These are phyloP conservation scores for Cheilosia soror DNA, from an alignment of 2,888 invertebrate species.

Conservation along the genomic window DNA sequence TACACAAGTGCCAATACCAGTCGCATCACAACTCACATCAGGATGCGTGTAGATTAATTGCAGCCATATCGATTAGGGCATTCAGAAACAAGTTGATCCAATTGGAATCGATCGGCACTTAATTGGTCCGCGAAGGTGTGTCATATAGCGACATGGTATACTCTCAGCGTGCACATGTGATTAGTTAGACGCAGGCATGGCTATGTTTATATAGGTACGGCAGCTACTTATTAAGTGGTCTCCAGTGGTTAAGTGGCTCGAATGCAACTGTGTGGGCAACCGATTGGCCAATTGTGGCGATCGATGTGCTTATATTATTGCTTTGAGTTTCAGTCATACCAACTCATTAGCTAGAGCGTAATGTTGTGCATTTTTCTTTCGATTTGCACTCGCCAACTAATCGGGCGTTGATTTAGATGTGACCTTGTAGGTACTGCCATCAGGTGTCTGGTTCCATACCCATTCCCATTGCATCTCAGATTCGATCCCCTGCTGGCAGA, in stretches of 20 bases:
- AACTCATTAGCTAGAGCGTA: slow-evolving; percentile 31
- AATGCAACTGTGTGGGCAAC: slow-evolving; percentile 42
- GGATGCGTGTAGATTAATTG: slow-evolving; percentile 45
- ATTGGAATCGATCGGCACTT: slow-evolving; percentile 62
- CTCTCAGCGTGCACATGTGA: slow-evolving; percentile 10
- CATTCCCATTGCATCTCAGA: slow-evolving; percentile 4
- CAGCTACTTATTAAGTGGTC: slow-evolving; percentile 39
- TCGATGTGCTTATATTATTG: slow-evolving; percentile 29
- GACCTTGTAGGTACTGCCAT: slow-evolving; percentile 33
- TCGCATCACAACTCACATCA: slow-evolving; percentile 16
- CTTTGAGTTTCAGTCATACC: slow-evolving; percentile 39
- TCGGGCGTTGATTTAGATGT: slow-evolving; percentile 10
- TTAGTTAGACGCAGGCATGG: slow-evolving; percentile 41
- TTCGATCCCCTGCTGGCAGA: slow-evolving; percentile 25
- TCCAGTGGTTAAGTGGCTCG: slow-evolving; percentile 6
- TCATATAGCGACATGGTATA: slow-evolving; percentile 10
- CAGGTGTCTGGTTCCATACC: slow-evolving; percentile 20
- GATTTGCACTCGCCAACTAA: slow-evolving; percentile 27
- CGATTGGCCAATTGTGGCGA: slow-evolving; percentile 51
- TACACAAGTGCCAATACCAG: slow-evolving; percentile 36
- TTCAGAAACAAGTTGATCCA: slow-evolving; percentile 52
- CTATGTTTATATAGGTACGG: slow-evolving; percentile 24
- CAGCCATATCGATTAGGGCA: slow-evolving; percentile 42
- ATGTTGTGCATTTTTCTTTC: slow-evolving; percentile 2
- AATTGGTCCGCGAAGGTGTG: slow-evolving; percentile 69